phyloP scores from a whole-genome alignment of 1,140 invertebrate species.

The Calephelis virginiensis region DNA sequence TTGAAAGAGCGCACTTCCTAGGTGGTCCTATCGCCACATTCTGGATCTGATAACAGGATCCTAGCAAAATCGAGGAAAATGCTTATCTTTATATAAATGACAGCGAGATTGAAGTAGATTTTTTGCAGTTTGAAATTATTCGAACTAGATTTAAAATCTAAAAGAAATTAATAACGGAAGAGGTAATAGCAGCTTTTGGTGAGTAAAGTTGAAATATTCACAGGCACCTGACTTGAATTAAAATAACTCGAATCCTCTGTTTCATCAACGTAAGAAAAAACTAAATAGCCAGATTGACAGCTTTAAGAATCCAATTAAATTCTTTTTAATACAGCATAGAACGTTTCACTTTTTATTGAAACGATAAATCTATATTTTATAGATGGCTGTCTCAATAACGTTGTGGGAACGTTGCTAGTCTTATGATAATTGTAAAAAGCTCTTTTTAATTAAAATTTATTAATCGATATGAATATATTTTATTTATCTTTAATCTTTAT shows the following conservation, averaged over 20 bases:
- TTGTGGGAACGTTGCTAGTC: slow-evolving; percentile 35
- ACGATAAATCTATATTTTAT: slow-evolving; percentile 48
- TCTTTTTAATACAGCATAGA: slow-evolving; percentile 39
- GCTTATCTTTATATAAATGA: too few species aligned
- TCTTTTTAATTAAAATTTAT: slow-evolving; percentile 15
- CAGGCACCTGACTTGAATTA: neutral
- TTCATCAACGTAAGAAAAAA: slow-evolving; percentile 12
- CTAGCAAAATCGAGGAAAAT: too few species aligned
- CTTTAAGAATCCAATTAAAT: slow-evolving; percentile 42
- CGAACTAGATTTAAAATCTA: neutral
- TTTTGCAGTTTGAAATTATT: too few species aligned
- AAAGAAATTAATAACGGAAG: neutral
- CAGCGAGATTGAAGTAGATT: too few species aligned
- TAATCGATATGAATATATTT: slow-evolving; percentile 2
- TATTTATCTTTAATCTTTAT: neutral
- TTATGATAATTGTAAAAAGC: slow-evolving; percentile 11
- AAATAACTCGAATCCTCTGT: slow-evolving; percentile 7
- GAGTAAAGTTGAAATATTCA: neutral
- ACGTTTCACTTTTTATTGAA: slow-evolving; percentile 38
- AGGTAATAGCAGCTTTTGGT: neutral
- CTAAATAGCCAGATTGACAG: slow-evolving; percentile 26
- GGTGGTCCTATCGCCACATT: too few species aligned
- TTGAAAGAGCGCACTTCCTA: too few species aligned
- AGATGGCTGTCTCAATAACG: slow-evolving; percentile 32
- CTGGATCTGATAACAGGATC: too few species aligned